Evolutionary conservation across 35 echinoderm and acorn worm genomes (phyloP), one percentile per base, ranked within the genome.

Genomic region (Acanthaster planci): DNA sequence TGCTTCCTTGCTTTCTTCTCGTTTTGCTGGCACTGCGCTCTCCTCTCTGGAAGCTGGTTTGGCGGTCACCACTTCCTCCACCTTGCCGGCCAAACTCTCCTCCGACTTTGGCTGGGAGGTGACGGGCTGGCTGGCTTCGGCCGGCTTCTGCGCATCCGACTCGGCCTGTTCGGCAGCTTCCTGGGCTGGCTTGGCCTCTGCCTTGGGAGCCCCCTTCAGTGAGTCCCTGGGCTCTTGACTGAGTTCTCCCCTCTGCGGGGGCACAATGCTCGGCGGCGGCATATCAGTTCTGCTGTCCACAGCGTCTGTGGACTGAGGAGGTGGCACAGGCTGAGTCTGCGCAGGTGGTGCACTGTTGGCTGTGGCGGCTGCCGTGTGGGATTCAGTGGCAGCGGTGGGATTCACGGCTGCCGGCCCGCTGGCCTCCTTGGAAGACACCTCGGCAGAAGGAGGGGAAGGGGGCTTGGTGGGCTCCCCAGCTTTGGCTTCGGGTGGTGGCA

Each of bases 91-190:
- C n/a, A 1, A 18, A 52, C 37, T 58, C 60, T 40, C 42, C 8
- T 37, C 53, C 31, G 35, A 21, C 51, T 19, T 35, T 59, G 6
- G 32, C 19, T 59, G 26, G 23, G 26, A 72, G 42, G 34, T 34
- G 30, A 72, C 84, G 32, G 35, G 34, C 8, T 12, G 26, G 30
- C 42, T 12, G 50, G 23, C 19, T 30, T 26, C 51, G 21, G 52
- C 77, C 82, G 77, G 60, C 18, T 57, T 77, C 79, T 44, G 39
- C 42, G 30, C 44, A 60, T 76, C 68, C 39, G 91, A 29, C 76
- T 29, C 85, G 17, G n/a, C n/a, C 8, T 55, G 81, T 44, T 85
- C 68, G 30, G 64, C 75, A 67, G 78, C 78, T 6, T 38, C n/a
- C 40, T 40, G 72, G 19, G 47, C 2, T 21, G 38, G 16, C 38